Evolutionary conservation across 2,113 vertebrate species (phyloP).

Genomic region (Panthera leo): DNA sequence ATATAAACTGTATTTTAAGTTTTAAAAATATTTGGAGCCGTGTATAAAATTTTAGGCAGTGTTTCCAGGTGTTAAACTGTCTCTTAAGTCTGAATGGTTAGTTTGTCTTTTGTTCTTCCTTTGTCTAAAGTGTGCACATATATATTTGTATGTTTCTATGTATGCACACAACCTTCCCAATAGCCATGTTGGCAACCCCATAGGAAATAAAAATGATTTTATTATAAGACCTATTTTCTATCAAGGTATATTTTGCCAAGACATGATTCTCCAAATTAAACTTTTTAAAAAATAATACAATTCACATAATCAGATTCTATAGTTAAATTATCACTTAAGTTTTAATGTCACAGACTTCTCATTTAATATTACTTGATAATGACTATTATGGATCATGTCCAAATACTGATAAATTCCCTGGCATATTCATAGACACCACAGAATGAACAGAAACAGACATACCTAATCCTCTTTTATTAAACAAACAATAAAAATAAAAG

Average conservation of each 20-base stretch:
- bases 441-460: neutral
- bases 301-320: neutral
- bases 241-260: neutral
- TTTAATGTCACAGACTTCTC: neutral
- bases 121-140: neutral
- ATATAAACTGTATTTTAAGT: neutral
- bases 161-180: neutral
- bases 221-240: neutral
- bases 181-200: neutral
- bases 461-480: neutral
- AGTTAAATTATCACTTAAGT: neutral
- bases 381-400: neutral
- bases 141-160: neutral
- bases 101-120: neutral
- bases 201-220: neutral
- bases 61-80: neutral
- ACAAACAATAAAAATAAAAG: neutral
- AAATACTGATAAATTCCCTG: neutral
- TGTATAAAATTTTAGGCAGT: neutral
- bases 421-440: neutral
- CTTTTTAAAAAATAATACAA: too few relatives aligned
- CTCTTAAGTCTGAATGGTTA: neutral
- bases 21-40: neutral
- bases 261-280: neutral
- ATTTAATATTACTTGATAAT: neutral